Evolutionary conservation across 2,113 vertebrate genomes (phyloP), one percentile per base, ranked within the genome.

Genomic region (Oreotrochilus melanogaster): DNA sequence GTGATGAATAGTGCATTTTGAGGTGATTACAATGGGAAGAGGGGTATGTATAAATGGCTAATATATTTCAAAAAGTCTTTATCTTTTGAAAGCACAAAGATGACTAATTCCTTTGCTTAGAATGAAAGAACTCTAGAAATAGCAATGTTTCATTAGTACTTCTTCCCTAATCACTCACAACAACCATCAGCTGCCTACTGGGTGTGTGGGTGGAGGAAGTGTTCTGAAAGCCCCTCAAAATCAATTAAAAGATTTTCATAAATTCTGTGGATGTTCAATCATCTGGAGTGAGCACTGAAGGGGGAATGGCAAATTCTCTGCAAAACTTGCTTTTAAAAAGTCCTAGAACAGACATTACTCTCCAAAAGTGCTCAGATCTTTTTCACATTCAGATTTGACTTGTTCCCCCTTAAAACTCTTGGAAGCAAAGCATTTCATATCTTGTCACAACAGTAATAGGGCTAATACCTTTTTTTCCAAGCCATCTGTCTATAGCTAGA

Each of bases 111-210:
- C 9, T 95, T 76, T 18, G 30, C 33, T 61, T 73, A 37, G 33
- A 61, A 50, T n/a, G 50, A 86, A 88, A 69, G 30, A 88, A 54
- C 30, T 91, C 31, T 43, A 65, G 73, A 91, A 91, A 87, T 50
- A 69, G 35, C 75, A n/a, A 78, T 53, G 4, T 78, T 82, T 83
- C 25, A 42, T 92, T 72, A 82, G 53, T 61, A 15, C 12, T 82
- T 84, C 72, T 94, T 88, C 24, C n/a, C 57, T 92, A 74, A 88
- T 92, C 64, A 80, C 37, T 93, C 42, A 89, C 42, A 74, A 71
- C 12, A 48, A 27, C 50, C 37, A 27, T 69, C 62, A 72, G 54
- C 66, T 88, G 78, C 69, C 69, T 84, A 9, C 54, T 51, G 25
- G 9, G 25, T 76, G 51, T 88, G 83, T 45, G 35, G 56, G 43